Base-by-base conservation (phyloP, 2,888 invertebrate genomes). In the Amblyteles armatorius region DNA sequence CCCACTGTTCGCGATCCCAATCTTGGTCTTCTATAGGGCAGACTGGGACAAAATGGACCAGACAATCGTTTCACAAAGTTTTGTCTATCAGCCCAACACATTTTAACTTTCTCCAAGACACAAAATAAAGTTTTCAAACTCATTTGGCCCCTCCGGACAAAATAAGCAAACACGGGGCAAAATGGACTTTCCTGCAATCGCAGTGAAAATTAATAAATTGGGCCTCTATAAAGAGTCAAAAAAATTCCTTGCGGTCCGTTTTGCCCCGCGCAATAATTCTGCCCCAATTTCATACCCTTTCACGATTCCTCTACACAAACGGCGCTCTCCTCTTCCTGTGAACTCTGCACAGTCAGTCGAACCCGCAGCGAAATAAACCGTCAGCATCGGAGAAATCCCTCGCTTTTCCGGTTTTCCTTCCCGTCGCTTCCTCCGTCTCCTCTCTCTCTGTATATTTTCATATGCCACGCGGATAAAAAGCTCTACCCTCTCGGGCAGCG, bases 1-100 rank as follows among this genome's bases (percentile, higher is more conserved):
- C 82, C 76, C 85, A 86, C 78, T 76, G 63, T 67, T 57, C 16
- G 55, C 50, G 71, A 87, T 87, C 84, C 76, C 79, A 71, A 26
- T 48, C 60, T 36, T 50, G 22, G 55, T 55, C 40, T 79, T 77
- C 73, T 79, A 44, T 26, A 68, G 78, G 13, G 44, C 16, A 16
- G 16, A 16, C 16, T 16, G 44, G 44, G 44, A 16, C 16, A 44
- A 16, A 3, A 44, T 16, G 44, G 44, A 44, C 16, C 44, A 16
- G 16, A 3, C 5, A 44, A 13, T 16, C 16, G 3, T 3, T 13
- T 44, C 44, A 16, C 1, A 0, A 44, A 3, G 3, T 16, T 44
- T 16, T 3, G 16, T 44, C 44, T 13, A 44, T 2, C 3, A 0
- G 7, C 36, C 36, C 7, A 7, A 2, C 36, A 9, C 0, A 7